Percentiles rank a stretch among this genome's conserved stretches.
phyloP scores from a whole-genome alignment of 2,888 invertebrate genomes.

The Dioctria linearis region DNA sequence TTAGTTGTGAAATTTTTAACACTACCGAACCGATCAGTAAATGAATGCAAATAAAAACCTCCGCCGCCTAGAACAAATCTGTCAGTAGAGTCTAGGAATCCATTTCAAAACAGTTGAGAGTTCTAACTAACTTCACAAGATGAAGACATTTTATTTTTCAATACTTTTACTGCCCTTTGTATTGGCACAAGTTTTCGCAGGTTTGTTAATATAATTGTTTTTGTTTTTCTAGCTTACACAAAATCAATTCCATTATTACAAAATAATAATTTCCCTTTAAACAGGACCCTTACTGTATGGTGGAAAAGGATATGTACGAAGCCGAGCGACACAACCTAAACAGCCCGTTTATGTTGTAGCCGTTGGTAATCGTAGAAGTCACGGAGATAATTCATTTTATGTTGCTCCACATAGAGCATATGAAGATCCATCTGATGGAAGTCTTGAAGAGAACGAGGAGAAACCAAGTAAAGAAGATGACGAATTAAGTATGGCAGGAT shows the following conservation, averaged over 20 bases:
- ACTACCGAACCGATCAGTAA: not conserved
- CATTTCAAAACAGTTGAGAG: conserved; percentile 12
- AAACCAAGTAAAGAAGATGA: not conserved
- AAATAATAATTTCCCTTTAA: not conserved
- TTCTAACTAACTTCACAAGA: not conserved
- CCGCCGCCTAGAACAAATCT: not conserved
- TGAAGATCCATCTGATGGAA: not conserved
- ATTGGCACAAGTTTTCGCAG: conserved; percentile 23
- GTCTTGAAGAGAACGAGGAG: not conserved
- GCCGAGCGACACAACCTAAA: not conserved
- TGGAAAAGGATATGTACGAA: not conserved
- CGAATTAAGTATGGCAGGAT: not conserved
- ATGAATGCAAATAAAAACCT: conserved; percentile 26
- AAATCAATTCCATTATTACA: not conserved
- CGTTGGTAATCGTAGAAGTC: not conserved
- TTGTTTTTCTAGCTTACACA: not conserved
- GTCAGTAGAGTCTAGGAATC: conserved; percentile 23
- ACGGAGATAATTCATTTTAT: not conserved
- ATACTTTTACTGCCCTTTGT: not conserved
- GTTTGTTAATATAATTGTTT: conserved; percentile 13
- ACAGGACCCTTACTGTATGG: not conserved
- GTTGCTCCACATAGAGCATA: not conserved
- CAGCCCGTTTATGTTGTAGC: not conserved
- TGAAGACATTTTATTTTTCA: conserved; percentile 14
- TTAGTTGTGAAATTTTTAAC: conserved; percentile 13